These are phyloP conservation scores for Eubasilissa splendida DNA, from an alignment of 2,888 invertebrate genomes.

Conservation along the genomic window DNA sequence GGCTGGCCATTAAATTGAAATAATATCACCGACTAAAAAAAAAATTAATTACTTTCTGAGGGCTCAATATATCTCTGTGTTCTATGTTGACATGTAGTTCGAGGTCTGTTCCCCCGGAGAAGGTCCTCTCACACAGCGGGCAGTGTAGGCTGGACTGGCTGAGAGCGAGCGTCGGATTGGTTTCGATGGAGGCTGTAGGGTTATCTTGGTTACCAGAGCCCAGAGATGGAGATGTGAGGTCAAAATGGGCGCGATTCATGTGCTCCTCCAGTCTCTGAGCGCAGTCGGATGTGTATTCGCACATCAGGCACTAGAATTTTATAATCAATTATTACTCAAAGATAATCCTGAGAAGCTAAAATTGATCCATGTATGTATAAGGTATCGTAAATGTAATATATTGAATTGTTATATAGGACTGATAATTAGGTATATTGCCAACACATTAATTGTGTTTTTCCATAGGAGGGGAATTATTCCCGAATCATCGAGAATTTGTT, in stretches of 20 bases:
- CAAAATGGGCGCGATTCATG: slow-evolving; percentile 88
- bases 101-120: slow-evolving; percentile 82
- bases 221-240: slow-evolving; percentile 83
- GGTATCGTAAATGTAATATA: too few relatives aligned
- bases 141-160: slow-evolving; percentile 77
- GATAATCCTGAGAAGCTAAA: too few relatives aligned
- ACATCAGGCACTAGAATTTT: slow-evolving; percentile 79
- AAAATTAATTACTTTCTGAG: slow-evolving; percentile 65
- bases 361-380: too few relatives aligned
- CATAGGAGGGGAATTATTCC: too few relatives aligned
- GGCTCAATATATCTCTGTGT: slow-evolving; percentile 86
- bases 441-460: too few relatives aligned
- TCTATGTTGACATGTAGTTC: slow-evolving; percentile 90
- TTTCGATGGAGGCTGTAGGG: slow-evolving; percentile 57
- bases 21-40: neutral
- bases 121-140: slow-evolving; percentile 83
- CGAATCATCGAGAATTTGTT: too few relatives aligned
- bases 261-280: slow-evolving; percentile 85
- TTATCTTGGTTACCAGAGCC: slow-evolving; percentile 68
- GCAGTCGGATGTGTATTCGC: slow-evolving; percentile 82
- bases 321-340: too few relatives aligned
- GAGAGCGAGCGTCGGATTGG: slow-evolving; percentile 69
- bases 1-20: too few relatives aligned
- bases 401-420: too few relatives aligned
- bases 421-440: too few relatives aligned